Evolutionary conservation across 2,113 vertebrate genomes (phyloP), one percentile per base, ranked within the genome.

Genomic region (Excalfactoria chinensis): DNA sequence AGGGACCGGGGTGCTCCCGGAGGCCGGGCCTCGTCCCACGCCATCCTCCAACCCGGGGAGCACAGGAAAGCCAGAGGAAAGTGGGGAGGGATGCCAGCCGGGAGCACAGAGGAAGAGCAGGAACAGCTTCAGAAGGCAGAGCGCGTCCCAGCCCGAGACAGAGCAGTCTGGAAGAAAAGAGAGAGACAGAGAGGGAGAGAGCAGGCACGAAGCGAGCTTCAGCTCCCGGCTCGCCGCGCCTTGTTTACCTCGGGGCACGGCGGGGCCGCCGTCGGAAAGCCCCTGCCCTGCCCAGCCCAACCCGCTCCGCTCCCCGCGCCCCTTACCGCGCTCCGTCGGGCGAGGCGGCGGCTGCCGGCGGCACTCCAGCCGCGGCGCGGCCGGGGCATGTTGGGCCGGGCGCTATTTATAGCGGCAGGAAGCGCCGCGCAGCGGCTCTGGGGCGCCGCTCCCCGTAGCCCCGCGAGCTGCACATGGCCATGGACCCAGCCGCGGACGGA

Each of bases 341-440:
- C 49, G 25, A 53, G 49, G 49, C 49, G 30, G 70, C 59, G 30
- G 43, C 46, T 34, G 10, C 41, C 49, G 26, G 77, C 48, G n/a
- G 75, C 49, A 28, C 88, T 77, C 64, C 84, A 88, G 56, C 93
- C 76, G 88, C 94, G 59, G 89, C 79, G 20, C 88, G 88, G 88
- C 75, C 93, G 26, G 75, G 90, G 82, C 96, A 94, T 95, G 77
- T 90, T 93, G 83, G 80, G 75, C 76, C 66, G 92, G 80, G 75
- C 90, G 87, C 90, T 97, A 95, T 94, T 95, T 81, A 88, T 80
- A 16, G 69, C 53, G 37, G 80, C 73, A 93, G 93, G 94, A 93
- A 78, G 74, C 87, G 68, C 73, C 84, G 90, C 90, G 84, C 91
- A 93, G 79, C 92, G 83, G 93, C 91, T 71, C 89, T 53, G 77